Percentiles rank a stretch among this genome's conserved stretches.
Evolutionary conservation across 2,888 invertebrate genomes (phyloP).

Genomic region (Leucophenga maculata): DNA sequence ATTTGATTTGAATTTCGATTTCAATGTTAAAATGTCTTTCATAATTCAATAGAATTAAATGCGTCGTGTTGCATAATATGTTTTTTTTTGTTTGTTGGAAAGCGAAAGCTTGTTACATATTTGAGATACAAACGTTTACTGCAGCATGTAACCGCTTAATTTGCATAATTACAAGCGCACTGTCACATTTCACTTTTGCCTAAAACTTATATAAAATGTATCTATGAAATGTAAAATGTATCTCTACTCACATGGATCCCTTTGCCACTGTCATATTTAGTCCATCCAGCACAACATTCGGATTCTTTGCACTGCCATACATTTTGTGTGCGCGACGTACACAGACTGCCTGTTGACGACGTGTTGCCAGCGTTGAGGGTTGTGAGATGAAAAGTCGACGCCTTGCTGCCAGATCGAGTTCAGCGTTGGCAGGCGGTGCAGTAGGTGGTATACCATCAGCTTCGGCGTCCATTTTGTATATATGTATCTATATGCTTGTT

Average conservation of each 20-base stretch:
- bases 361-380: constrained; percentile 80
- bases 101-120: no score
- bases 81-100: no score
- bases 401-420: constrained; percentile 74
- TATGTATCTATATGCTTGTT: neutral
- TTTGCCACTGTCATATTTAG: constrained; percentile 94
- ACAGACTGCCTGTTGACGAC: constrained; percentile 87
- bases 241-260: constrained; percentile 84
- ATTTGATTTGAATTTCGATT: constrained; percentile 26
- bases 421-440: constrained; percentile 60
- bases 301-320: constrained; percentile 85
- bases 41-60: constrained; percentile 33
- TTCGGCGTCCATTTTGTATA: constrained; percentile 68
- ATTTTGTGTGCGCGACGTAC: constrained; percentile 87
- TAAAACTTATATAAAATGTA: neutral
- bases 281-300: constrained; percentile 87
- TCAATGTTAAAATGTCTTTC: constrained; percentile 31
- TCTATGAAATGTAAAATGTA: neutral
- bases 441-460: constrained; percentile 70
- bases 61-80: constrained; percentile 23
- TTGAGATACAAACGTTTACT: neutral
- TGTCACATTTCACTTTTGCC: neutral
- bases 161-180: neutral
- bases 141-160: neutral
- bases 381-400: constrained; percentile 77